Evolutionary conservation across 64 coral and sea anemone species (phyloP), one percentile per base, ranked within the genome.

Genomic region (Montipora efflorescens): DNA sequence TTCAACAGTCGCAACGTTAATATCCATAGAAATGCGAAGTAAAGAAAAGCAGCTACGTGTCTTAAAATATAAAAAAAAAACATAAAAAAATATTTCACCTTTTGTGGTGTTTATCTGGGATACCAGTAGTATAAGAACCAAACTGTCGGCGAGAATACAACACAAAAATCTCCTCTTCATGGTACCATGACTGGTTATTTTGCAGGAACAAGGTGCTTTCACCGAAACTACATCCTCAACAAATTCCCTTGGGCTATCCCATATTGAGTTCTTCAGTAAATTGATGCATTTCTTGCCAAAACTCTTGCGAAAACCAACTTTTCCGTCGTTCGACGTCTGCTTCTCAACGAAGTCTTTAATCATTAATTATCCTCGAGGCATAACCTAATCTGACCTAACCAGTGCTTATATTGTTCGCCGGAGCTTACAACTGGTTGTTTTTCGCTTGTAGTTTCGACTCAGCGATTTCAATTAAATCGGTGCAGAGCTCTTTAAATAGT

Each of bases 371-470:
- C 36, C 18, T 72, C 3, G 82, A 52, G 8, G 48, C 82, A 70
- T 86, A 18, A 50, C 3, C 66, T 86, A 86, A 72, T 86, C 82
- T 86, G 82, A 86, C 82, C 82, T 86, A 86, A 72, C 82, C 46
- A 51, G 64, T 46, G 66, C 59, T 50, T 84, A 20, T 84, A 84
- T 86, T 71, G 82, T 86, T 86, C 82, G 46, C 15, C 15, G 46
- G 43, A 86, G 64, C 82, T 86, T 71, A 45, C 45, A 86, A 86
- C 82, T 45, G 82, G 82, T 86, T 86, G 82, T 86, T 86, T 57
- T 86, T 48, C 11, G 18, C 49, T 86, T 6, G 16, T 7, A 49
- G 6, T 18, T 49, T 72, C 82, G 67, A 59, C 36, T 66, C 18
- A 86, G 3, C 82, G 44, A 71, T 48, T 84, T 43, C 66, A 70